Conservation (phyloP, 2,888 invertebrate species). For the Hirudinaria manillensis region DNA sequence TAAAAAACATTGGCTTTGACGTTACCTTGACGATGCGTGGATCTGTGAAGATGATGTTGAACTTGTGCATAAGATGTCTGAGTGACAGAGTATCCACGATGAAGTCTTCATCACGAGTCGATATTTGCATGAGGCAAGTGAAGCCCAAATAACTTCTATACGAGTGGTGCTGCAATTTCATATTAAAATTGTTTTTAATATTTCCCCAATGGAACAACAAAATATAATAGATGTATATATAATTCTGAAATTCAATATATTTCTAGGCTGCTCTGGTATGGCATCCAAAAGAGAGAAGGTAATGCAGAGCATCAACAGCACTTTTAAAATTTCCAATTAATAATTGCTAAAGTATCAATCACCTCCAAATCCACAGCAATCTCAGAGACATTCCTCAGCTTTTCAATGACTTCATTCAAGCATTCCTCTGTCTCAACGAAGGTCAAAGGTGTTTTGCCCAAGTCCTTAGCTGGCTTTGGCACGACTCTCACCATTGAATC, state of each 20-base stretch:
- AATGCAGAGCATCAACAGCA: too few species aligned
- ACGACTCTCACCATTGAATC: constrained; percentile 56
- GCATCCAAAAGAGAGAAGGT: too few species aligned
- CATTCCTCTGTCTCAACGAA: constrained; percentile 65
- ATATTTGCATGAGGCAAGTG: constrained; percentile 89
- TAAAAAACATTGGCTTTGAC: not conserved
- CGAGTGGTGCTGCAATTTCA: constrained; percentile 68
- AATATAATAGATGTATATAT: too few species aligned
- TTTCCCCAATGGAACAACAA: not conserved
- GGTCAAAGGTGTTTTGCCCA: constrained; percentile 65
- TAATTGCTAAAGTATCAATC: too few species aligned
- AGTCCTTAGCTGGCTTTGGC: constrained; percentile 54
- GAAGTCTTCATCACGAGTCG: constrained; percentile 72
- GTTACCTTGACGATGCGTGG: constrained; percentile 78
- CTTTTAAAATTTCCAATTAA: too few species aligned
- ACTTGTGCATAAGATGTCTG: constrained; percentile 71
- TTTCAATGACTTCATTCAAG: constrained; percentile 64
- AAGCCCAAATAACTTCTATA: constrained; percentile 87
- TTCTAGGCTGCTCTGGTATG: too few species aligned
- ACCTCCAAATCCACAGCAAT: constrained; percentile 77
- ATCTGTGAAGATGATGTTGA: constrained; percentile 85
- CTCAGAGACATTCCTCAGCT: constrained; percentile 65
- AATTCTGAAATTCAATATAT: too few species aligned
- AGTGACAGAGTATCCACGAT: constrained; percentile 79
- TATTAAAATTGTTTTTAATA: not conserved